Evolutionary conservation across 37 sponge, comb jelly and placozoan genomes (phyloP), one percentile per base, ranked within the genome.

Genomic region (Aplysina aerophoba): DNA sequence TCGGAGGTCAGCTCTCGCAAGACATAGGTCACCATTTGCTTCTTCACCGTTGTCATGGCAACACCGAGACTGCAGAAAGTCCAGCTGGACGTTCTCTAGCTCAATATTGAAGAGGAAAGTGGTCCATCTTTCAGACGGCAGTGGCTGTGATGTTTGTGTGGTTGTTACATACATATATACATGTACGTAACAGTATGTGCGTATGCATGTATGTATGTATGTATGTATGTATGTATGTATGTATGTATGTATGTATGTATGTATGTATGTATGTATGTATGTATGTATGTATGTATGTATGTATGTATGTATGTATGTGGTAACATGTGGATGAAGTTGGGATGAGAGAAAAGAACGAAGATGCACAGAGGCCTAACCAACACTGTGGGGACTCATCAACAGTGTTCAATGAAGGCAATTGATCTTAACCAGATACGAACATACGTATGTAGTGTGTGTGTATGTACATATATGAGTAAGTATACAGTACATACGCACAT

Each of bases 1-100:
- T 60, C 89, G 82, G 82, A 96, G 84, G 73, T 93, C 90, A 55
- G 91, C 91, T 67, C 78, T 78, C 20, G 96, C 95, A 57, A 96
- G 83, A 0, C 90, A 96, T 19, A 39, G 31, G 27, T 54, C 50
- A 24, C 59, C 41, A 28, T 11, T 13, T 40, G 24, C 78, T 40
- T 40, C 78, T 15, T 75, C 78, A 16, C 37, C 53, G 5, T 27
- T 27, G 28, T 62, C 64, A 27, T n/a, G 28, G 78, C 22, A 75
- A 44, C n/a, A 21, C 27, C 94, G 66, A 3, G 74, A 81, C 63
- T 82, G 79, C 15, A 93, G 86, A 59, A 93, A 85, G 85, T 93
- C 94, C 61, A 93, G 69, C 57, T 85, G 83, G 44, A 93, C 94
- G 11, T 84, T 90, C 33, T 90, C 63, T 31, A 93, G 88, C 71